phyloP scores from a whole-genome alignment of 2,888 invertebrate genomes.

The Tubulanus polymorphus region DNA sequence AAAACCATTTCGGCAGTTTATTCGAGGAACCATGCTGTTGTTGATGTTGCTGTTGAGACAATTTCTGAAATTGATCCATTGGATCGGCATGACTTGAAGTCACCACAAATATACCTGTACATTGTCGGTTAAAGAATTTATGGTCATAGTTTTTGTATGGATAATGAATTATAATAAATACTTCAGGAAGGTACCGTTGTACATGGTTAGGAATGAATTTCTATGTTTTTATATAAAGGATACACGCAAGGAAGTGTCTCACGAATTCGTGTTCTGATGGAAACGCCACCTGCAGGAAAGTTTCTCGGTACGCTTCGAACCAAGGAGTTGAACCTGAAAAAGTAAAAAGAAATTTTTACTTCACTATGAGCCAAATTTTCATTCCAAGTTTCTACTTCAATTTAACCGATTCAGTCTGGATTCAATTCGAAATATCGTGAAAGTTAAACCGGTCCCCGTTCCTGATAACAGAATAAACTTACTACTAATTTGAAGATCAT shows the following conservation, averaged over 20 bases:
- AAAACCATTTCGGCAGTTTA: conserved; percentile 56
- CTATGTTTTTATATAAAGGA: too few relatives aligned
- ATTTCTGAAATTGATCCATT: conserved; percentile 73
- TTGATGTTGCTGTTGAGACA: conserved; percentile 72
- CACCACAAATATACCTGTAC: conserved; percentile 60
- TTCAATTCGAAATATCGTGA: too few relatives aligned
- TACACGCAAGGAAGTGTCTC: conserved; percentile 57
- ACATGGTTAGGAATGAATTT: too few relatives aligned
- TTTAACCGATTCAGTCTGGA: too few relatives aligned
- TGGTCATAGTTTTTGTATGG: too few relatives aligned
- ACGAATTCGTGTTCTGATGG: conserved; percentile 92
- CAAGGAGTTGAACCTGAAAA: conserved; percentile 71
- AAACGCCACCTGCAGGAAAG: conserved; percentile 69
- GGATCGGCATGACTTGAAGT: conserved; percentile 62
- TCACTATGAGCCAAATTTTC: neutral
- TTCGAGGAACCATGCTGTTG: conserved; percentile 55
- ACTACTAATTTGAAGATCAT: conserved; percentile 49
- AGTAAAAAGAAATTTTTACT: too few relatives aligned
- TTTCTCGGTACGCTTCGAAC: conserved; percentile 94
- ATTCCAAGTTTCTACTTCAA: neutral
- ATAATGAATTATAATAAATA: too few relatives aligned
- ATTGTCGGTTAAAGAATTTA: neutral
- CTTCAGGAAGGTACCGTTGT: too few relatives aligned
- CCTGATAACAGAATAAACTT: conserved; percentile 20
- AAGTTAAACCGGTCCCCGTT: too few relatives aligned